These are phyloP conservation scores for Diorhabda carinulata DNA, from an alignment of 1,140 invertebrate genomes.

Conservation along the genomic window DNA sequence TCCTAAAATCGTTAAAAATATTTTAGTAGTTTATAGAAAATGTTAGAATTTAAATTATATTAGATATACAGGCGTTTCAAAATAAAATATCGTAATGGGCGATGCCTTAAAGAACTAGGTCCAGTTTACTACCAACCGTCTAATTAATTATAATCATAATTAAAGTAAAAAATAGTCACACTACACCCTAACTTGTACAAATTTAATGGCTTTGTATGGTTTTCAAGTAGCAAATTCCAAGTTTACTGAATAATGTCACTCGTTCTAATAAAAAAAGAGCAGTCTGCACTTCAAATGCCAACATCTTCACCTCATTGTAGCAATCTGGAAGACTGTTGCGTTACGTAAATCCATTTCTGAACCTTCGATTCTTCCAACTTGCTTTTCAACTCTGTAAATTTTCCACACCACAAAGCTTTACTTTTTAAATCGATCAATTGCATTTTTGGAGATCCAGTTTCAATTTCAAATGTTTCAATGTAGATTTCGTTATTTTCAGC, in stretches of 20 bases:
- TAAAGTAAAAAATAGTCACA: background rate
- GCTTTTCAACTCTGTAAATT: background rate
- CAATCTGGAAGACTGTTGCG: no score
- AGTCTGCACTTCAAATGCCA: no score
- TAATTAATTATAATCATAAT: background rate
- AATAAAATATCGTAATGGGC: no score
- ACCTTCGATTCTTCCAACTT: background rate
- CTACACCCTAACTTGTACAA: background rate
- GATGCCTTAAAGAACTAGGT: background rate
- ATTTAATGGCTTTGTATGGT: background rate
- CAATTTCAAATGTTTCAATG: background rate
- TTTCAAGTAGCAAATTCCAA: background rate
- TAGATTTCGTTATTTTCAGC: background rate
- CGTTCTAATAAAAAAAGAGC: no score
- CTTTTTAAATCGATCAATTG: background rate
- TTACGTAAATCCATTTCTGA: no score
- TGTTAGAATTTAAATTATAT: background rate
- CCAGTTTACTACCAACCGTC: background rate
- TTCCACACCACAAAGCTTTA: background rate
- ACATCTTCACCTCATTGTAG: no score
- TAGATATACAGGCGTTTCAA: background rate
- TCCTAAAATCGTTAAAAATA: background rate
- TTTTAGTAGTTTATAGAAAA: background rate
- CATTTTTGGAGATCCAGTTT: background rate
- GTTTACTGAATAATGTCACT: no score